Base-by-base conservation (phyloP, 2,113 vertebrate genomes). In the Misgurnus anguillicaudatus region DNA sequence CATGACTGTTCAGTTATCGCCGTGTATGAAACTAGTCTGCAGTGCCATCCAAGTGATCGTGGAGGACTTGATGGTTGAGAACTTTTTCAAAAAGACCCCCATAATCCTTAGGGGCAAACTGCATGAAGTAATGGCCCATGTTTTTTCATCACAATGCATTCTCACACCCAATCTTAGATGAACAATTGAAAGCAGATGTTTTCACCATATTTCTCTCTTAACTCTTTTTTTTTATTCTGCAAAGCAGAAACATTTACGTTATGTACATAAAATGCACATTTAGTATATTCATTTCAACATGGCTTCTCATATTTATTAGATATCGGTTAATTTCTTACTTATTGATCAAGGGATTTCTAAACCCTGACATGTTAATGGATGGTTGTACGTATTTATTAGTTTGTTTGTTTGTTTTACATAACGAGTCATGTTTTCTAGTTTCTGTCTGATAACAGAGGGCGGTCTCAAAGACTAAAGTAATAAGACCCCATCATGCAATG, bases 261-360 rank as follows among this genome's bases (percentile, higher is more conserved):
- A 65, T 92, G 90, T 91, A 89, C 87, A 91, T 87, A 89, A 83
- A 81, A 87, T 82, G 81, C 91, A 89, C 76, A 88, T 66, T 51
- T 82, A 85, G 57, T 80, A 64, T 83, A 70, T 55, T 71, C 81
- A 55, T 79, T 63, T 72, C 58, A 62, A 67, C 75, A 67, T 67
- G 42, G 36, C 24, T 31, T 47, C 75, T 67, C 51, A 45, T 70
- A 58, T 83, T 86, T 39, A 71, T 87, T 84, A 71, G 39, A 86
- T 5, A 41, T 77, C 39, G 31, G 48, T 77, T 16, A 66, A 45
- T 77, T 82, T 68, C 48, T 13, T 11, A 71, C 61, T 71, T 36
- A 41, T 68, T 86, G 38, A 83, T 77, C 57, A 57, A 75, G 17
- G 16, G 41, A 72, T 51, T 31, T 80, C 64, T 39, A 80, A 72